Conservation (phyloP, 2,888 invertebrate genomes). For the Rugalucina vietnamica region DNA sequence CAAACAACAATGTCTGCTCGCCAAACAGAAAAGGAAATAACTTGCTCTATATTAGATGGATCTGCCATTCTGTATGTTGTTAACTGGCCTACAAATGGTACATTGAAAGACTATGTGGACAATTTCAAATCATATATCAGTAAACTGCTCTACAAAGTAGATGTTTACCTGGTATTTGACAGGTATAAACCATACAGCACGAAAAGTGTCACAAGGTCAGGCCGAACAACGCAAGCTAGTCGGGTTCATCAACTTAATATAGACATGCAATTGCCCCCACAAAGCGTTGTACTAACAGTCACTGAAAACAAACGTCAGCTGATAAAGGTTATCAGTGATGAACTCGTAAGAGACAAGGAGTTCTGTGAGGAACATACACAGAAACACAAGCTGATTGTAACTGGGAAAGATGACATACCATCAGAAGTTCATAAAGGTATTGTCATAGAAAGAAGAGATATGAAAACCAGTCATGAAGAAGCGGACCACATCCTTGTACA, state of each 20-base stretch:
- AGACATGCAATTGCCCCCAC: constrained; percentile 49
- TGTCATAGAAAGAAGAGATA: constrained; percentile 22
- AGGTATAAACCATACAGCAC: constrained; percentile 41
- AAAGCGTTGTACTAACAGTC: constrained; percentile 42
- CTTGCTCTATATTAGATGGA: constrained; percentile 39
- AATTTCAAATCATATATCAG: constrained; percentile 9
- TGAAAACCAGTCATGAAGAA: constrained; percentile 54
- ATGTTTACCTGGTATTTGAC: constrained; percentile 44
- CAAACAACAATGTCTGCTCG: constrained; percentile 1
- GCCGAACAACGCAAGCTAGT: constrained; percentile 9
- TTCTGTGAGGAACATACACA: background rate
- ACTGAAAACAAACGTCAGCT: background rate
- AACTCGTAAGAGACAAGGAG: background rate
- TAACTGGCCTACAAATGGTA: constrained; percentile 45
- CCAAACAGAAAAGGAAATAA: background rate
- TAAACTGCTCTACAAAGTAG: background rate
- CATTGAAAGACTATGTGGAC: constrained; percentile 40
- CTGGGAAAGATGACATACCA: background rate
- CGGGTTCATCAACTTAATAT: constrained; percentile 26
- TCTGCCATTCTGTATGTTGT: constrained; percentile 48
- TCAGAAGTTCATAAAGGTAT: background rate
- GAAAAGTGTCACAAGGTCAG: constrained; percentile 38
- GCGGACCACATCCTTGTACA: constrained; percentile 54
- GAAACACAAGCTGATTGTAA: background rate
- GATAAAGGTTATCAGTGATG: background rate